These are phyloP conservation scores for Pachyramphus minor DNA, from an alignment of 2,113 vertebrate genomes.

Conservation along the genomic window DNA sequence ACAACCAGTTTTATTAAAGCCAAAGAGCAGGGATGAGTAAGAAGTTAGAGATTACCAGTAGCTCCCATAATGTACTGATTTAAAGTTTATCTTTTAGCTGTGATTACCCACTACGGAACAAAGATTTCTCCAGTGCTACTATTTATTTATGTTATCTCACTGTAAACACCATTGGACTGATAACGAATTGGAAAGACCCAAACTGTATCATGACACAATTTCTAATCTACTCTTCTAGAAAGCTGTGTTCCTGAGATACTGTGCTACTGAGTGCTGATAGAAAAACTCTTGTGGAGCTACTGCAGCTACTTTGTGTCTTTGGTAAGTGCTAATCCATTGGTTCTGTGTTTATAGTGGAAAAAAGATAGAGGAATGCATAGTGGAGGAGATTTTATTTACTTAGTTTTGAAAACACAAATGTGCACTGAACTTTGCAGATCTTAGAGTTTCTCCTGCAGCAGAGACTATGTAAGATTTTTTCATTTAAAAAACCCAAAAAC, in stretches of 20 bases:
- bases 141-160: slow-evolving; percentile 1
- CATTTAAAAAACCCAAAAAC: background rate
- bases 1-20: background rate
- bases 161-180: background rate
- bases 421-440: background rate
- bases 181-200: background rate
- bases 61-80: background rate
- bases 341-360: background rate
- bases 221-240: background rate
- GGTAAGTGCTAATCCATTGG: background rate
- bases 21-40: background rate
- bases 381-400: background rate
- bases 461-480: background rate
- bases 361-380: background rate
- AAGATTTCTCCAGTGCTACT: slow-evolving; percentile 4
- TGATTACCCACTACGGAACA: background rate
- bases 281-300: background rate
- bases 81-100: slow-evolving; percentile 7
- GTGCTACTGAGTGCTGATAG: background rate
- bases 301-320: background rate
- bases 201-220: background rate
- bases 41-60: background rate
- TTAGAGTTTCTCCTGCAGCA: background rate
- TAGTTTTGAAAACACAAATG: background rate
- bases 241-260: background rate